Evolutionary conservation across 2,888 invertebrate genomes (phyloP).

Genomic region (Plutella xylostella): DNA sequence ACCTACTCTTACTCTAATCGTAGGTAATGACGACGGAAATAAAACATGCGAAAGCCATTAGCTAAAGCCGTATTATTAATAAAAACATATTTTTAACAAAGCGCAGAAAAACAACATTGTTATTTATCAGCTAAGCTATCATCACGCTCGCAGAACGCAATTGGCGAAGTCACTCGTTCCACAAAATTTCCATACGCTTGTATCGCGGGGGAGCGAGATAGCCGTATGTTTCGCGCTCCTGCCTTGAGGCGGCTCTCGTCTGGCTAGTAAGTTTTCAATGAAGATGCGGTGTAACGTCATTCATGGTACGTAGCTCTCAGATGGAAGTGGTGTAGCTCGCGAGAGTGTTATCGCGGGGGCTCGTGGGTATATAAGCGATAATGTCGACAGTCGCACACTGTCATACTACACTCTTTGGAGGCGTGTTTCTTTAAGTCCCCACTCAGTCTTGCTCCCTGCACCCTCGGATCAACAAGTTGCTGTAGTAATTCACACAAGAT

Average conservation of each 20-base stretch:
- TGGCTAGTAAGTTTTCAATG: slow-evolving; percentile 48
- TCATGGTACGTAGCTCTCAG: slow-evolving; percentile 71
- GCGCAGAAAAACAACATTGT: slow-evolving; percentile 17
- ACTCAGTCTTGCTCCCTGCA: slow-evolving; percentile 32
- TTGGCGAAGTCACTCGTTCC: slow-evolving; percentile 62
- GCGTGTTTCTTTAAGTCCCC: slow-evolving; percentile 45
- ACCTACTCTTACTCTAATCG: no score
- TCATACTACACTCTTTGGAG: slow-evolving; percentile 55
- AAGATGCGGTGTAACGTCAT: slow-evolving; percentile 51
- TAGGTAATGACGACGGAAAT: no score
- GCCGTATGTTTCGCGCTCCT: slow-evolving; percentile 38
- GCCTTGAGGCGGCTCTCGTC: slow-evolving; percentile 42
- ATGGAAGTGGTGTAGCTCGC: slow-evolving; percentile 62
- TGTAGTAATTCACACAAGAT: neutral
- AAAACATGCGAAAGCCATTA: slow-evolving; percentile 4
- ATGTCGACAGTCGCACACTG: slow-evolving; percentile 40
- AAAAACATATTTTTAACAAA: no score
- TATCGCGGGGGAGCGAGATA: slow-evolving; percentile 58
- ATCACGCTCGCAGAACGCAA: slow-evolving; percentile 56
- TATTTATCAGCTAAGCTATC: slow-evolving; percentile 26
- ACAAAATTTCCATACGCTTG: slow-evolving; percentile 64
- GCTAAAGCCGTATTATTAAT: no score
- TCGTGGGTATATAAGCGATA: slow-evolving; percentile 61
- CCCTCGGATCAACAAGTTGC: slow-evolving; percentile 22
- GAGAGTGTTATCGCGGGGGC: slow-evolving; percentile 45